These are phyloP conservation scores for Chionomys nivalis DNA, from an alignment of 2,113 vertebrate genomes.

Conservation along the genomic window DNA sequence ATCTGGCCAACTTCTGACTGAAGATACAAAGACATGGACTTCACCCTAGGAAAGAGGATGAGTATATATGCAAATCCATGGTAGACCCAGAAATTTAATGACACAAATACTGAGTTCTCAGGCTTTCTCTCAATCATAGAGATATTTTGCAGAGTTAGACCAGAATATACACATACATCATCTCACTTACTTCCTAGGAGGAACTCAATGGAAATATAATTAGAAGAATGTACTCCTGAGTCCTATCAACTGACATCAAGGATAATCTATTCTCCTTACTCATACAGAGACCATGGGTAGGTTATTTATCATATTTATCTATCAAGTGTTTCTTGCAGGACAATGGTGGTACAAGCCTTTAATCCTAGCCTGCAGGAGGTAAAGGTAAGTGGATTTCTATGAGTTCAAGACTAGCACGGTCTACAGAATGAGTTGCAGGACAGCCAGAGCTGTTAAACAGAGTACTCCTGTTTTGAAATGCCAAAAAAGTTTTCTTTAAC, in stretches of 20 bases:
- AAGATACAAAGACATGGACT: neutral
- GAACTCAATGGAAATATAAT: accelerated
- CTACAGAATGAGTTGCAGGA: too few species aligned
- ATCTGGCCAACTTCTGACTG: neutral
- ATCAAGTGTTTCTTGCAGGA: neutral
- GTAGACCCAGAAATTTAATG: neutral
- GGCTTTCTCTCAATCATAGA: neutral
- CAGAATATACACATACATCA: neutral
- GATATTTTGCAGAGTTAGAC: neutral
- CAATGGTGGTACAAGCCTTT: too few species aligned
- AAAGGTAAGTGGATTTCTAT: too few species aligned
- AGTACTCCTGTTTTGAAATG: too few species aligned
- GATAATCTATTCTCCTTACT: neutral
- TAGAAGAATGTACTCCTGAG: neutral
- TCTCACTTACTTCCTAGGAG: neutral
- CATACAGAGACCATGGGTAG: neutral
- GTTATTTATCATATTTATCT: neutral
- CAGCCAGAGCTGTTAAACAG: too few species aligned
- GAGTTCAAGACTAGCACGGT: too few species aligned
- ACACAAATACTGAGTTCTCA: neutral
- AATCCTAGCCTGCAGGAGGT: too few species aligned
- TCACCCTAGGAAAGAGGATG: neutral
- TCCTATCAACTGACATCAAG: neutral
- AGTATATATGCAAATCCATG: neutral
- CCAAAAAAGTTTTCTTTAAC: neutral